Conservation (phyloP, 2,797 vertebrate species). For the Xenentodon cancila region DNA sequence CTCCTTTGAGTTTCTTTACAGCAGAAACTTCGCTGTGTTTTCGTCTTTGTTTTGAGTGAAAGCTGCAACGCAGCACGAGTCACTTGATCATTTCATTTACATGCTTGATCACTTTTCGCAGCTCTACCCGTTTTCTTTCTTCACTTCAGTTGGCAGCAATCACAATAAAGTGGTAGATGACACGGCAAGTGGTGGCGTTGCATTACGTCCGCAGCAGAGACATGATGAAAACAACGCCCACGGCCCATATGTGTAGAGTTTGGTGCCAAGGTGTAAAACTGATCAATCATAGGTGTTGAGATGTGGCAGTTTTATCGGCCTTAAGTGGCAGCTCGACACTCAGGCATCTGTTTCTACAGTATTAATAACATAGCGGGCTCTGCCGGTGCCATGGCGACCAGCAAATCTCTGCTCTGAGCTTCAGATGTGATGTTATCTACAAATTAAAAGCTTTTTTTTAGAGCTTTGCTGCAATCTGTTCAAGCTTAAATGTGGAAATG, state of each 20-base stretch:
- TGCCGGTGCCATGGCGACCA: conserved; percentile 66
- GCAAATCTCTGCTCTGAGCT: conserved; percentile 36
- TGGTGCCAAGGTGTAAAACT: conserved; percentile 54
- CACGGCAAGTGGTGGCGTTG: conserved; percentile 48
- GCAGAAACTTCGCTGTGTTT: not conserved
- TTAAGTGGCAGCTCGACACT: conserved; percentile 47
- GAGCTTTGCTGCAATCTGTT: conserved; percentile 39
- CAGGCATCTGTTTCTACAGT: conserved; percentile 75
- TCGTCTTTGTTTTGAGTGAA: not conserved
- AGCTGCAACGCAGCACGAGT: conserved; percentile 9
- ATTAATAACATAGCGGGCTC: conserved; percentile 65
- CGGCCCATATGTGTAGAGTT: conserved; percentile 55
- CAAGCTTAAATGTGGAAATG: conserved; percentile 41
- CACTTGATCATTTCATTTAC: conserved; percentile 69
- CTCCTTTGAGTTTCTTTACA: not conserved
- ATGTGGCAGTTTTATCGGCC: conserved; percentile 47
- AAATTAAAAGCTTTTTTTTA: conserved; percentile 40
- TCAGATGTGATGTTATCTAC: conserved; percentile 37
- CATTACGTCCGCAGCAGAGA: conserved; percentile 33
- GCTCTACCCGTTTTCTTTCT: conserved; percentile 47
- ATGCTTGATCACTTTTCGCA: conserved; percentile 68
- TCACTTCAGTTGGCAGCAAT: conserved; percentile 28
- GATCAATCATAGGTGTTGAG: conserved; percentile 77
- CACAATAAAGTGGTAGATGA: conserved; percentile 50
- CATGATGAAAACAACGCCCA: conserved; percentile 75